Base-by-base conservation (phyloP, 2,113 vertebrate genomes). In the Nestor notabilis region DNA sequence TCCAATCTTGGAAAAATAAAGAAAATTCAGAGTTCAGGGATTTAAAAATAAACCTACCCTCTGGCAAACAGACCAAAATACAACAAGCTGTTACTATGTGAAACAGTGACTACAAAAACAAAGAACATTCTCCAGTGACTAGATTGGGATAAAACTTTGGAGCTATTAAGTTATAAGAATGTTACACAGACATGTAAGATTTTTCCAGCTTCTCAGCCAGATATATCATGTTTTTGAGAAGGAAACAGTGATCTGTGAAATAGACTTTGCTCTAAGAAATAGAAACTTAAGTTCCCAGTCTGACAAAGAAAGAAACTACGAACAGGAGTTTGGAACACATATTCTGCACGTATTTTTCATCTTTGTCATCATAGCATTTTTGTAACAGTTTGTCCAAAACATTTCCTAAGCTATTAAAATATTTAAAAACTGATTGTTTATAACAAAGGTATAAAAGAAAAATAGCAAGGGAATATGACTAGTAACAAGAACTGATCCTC, bases 1-100 rank as follows among this genome's bases (percentile, higher is more conserved):
- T 99, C 97, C 98, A 99, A 98, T 98, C 98, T 98, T 97, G 98
- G 97, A 96, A 98, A 98, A 98, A 98, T 98, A 99, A 98, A 97
- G 98, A 98, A 98, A 98, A 98, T 98, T 98, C 98, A 98, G 98
- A 98, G 97, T 98, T 98, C 98, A 98, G 97, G 78, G 96, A 96
- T 98, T 98, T 99, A 99, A 98, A 99, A 99, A 99, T 99, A 99
- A 98, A 98, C 97, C 97, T 98, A 97, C 97, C 98, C 98, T 98
- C 98, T 97, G 97, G 98, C 98, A 98, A 98, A 97, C 90, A 97
- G 96, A 98, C 96, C 85, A 97, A 98, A 99, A 98, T 98, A 98
- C 98, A 99, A 98, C 98, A 98, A 98, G 98, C 98, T 98, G 98
- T 98, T 99, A 98, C 97, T 98, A 98, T 98, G 97, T 97, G 95